Conservation (phyloP, 2,888 invertebrate species). For the Caenorhabditis virilis region DNA sequence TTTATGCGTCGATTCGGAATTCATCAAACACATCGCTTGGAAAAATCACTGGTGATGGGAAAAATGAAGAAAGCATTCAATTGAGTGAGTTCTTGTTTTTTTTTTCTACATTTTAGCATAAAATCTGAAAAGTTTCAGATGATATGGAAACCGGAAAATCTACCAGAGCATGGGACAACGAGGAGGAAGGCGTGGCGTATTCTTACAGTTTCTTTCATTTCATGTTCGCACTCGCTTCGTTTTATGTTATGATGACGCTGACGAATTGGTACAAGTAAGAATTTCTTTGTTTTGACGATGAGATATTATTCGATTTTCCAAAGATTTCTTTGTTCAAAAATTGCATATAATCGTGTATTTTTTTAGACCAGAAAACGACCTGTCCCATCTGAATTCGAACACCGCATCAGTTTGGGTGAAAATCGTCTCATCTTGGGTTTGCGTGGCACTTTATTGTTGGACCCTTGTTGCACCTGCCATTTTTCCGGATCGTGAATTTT, state of each 20-base stretch:
- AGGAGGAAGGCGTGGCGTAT: constrained; percentile 75
- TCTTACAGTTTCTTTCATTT: constrained; percentile 73
- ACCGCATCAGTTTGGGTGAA: constrained; percentile 98
- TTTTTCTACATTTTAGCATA: background rate
- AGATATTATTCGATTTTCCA: no score
- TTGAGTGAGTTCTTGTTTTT: constrained; percentile 62
- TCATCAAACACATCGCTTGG: constrained; percentile 83
- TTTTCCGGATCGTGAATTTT: constrained; percentile 85
- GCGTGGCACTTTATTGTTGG: constrained; percentile 89
- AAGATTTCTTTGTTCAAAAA: no score
- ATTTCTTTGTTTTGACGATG: no score
- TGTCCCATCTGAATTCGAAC: constrained; percentile 75
- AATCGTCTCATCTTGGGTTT: constrained; percentile 86
- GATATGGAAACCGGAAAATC: constrained; percentile 45
- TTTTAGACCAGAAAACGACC: constrained; percentile 70
- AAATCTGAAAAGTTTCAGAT: constrained; percentile 19
- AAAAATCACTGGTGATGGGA: constrained; percentile 78
- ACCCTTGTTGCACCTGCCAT: constrained; percentile 89
- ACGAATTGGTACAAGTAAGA: constrained; percentile 95
- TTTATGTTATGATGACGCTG: constrained; percentile 99
- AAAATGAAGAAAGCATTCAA: constrained; percentile 54
- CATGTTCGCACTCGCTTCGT: constrained; percentile 91
- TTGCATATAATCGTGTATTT: no score
- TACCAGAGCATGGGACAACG: constrained; percentile 96
- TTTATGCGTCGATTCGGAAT: constrained; percentile 92